A percentile compares a stretch with the other conserved stretches of the same genome.
Conservation (phyloP, 2,888 invertebrate species). For the Pharmacophagus antenor region DNA sequence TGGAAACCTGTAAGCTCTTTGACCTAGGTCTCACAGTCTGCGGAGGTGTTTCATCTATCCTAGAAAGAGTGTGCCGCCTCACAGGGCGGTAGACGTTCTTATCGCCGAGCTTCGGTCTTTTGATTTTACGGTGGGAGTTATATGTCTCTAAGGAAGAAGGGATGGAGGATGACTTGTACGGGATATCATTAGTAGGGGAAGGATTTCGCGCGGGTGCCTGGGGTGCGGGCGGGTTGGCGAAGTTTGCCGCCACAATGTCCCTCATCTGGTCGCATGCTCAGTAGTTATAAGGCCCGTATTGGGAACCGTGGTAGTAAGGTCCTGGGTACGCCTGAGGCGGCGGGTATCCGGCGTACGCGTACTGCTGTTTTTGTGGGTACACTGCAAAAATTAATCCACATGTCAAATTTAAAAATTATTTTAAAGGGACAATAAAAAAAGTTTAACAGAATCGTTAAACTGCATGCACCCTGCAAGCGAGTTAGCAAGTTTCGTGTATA, state of each 20-base stretch:
- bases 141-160: conserved; percentile 57
- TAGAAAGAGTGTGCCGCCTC: conserved; percentile 61
- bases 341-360: conserved; percentile 94
- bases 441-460: conserved; percentile 30
- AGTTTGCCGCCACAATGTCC: conserved; percentile 72
- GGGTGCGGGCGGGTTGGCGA: conserved; percentile 71
- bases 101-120: conserved; percentile 60
- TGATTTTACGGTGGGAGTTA: conserved; percentile 69
- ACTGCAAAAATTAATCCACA: conserved; percentile 76
- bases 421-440: not conserved
- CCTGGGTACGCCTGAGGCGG: conserved; percentile 91
- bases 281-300: conserved; percentile 96
- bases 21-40: conserved; percentile 48
- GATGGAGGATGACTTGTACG: conserved; percentile 40
- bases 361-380: conserved; percentile 96
- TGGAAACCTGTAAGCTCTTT: conserved; percentile 61
- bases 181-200: conserved; percentile 40
- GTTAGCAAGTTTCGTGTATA: conserved; percentile 30
- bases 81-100: conserved; percentile 66
- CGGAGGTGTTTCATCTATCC: conserved; percentile 69
- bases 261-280: conserved; percentile 83
- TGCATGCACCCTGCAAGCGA: conserved; percentile 32
- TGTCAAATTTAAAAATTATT: not conserved
- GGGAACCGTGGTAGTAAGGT: conserved; percentile 94
- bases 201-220: conserved; percentile 73